phyloP scores from a whole-genome alignment of 2,113 vertebrate species.

The Phainopepla nitens region DNA sequence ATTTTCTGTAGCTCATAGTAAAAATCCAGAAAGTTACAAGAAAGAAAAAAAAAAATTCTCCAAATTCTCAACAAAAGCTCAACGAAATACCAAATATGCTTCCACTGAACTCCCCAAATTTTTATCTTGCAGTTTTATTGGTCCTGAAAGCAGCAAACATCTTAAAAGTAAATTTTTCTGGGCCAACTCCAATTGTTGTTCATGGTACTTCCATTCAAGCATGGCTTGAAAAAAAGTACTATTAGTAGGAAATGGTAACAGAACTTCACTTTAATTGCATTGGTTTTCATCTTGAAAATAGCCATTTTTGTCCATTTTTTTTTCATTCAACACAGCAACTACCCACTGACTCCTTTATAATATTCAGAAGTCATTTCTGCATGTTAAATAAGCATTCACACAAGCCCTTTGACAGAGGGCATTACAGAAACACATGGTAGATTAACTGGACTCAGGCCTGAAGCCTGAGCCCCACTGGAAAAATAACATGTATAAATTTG shows the following conservation, averaged over 20 bases:
- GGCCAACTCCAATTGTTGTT: background rate
- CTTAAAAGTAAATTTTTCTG: background rate
- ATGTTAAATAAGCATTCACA: background rate
- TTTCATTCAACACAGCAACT: background rate
- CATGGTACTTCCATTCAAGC: background rate
- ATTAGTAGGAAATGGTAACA: background rate
- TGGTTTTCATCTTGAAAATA: background rate
- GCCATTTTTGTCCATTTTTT: background rate
- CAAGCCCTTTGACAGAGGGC: background rate
- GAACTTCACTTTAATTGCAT: background rate
- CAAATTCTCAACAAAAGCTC: background rate
- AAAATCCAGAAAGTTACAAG: background rate
- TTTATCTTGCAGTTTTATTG: background rate
- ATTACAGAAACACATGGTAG: background rate
- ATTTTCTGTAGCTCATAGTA: background rate
- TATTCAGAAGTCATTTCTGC: background rate
- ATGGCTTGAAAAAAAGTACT: background rate
- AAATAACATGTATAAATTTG: background rate
- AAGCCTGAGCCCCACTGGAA: background rate
- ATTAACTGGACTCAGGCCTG: background rate
- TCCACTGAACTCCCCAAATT: background rate
- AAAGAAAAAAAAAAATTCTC: background rate
- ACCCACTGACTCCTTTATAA: background rate
- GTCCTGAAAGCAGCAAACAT: background rate
- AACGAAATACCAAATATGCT: background rate